Conservation (phyloP, 2,797 vertebrate species). For the Gouania willdenowi region DNA sequence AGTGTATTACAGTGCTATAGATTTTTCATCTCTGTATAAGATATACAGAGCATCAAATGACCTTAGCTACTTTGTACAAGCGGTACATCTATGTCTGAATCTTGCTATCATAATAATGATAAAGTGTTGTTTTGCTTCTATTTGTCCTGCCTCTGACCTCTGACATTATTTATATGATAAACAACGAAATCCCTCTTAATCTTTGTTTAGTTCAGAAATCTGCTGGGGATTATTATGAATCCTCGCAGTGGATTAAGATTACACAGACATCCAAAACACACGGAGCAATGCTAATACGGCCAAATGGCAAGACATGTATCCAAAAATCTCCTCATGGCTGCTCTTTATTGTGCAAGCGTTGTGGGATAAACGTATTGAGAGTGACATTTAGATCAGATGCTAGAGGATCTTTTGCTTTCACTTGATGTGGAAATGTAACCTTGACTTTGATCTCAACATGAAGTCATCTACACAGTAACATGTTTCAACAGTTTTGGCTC, state of each 20-base stretch:
- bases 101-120: too few species aligned
- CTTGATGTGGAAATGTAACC: background rate
- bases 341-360: background rate
- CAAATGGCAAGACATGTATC: conserved; percentile 32
- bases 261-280: conserved; percentile 28
- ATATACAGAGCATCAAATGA: too few species aligned
- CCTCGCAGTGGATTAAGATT: conserved; percentile 38
- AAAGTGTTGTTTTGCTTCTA: conserved; percentile 19
- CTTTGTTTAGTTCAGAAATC: conserved; percentile 44
- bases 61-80: too few species aligned
- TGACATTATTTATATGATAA: conserved; percentile 34
- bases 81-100: too few species aligned
- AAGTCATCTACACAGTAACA: background rate
- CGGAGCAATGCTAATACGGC: conserved; percentile 20
- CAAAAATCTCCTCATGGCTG: conserved; percentile 10
- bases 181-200: conserved; percentile 47
- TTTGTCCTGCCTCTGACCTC: conserved; percentile 35
- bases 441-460: background rate
- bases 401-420: background rate
- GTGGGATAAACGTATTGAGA: background rate
- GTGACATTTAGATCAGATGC: background rate
- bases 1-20: too few species aligned
- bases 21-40: too few species aligned
- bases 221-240: conserved; percentile 32
- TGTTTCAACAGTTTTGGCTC: conserved; percentile 1